Conservation (phyloP, 1,140 invertebrate genomes). For the Maconellicoccus hirsutus region DNA sequence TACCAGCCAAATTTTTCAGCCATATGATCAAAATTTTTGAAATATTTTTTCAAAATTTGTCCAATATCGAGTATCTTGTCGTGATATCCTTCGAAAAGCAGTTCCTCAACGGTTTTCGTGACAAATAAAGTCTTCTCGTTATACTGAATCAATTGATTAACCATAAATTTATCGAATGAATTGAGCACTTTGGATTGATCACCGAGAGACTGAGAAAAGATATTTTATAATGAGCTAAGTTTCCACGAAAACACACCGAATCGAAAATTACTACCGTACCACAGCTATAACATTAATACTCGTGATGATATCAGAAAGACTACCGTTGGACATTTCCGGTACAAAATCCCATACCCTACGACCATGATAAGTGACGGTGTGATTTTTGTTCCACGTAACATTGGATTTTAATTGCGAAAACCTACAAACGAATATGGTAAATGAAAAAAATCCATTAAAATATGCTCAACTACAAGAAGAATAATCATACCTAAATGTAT, state of each 20-base stretch:
- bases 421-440: slow-evolving; percentile 33
- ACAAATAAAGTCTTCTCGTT: background rate
- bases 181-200: background rate
- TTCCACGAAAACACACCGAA: no score
- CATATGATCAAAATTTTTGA: background rate
- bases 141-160: background rate
- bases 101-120: background rate
- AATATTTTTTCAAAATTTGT: background rate
- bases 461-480: no score
- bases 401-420: slow-evolving; percentile 58
- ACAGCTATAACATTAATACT: slow-evolving; percentile 71
- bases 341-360: slow-evolving; percentile 65
- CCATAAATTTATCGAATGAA: background rate
- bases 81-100: slow-evolving; percentile 19
- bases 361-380: slow-evolving; percentile 67
- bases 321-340: slow-evolving; percentile 54
- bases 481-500: slow-evolving; percentile 42
- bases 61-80: slow-evolving; percentile 13
- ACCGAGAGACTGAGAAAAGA: background rate
- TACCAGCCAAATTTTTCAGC: slow-evolving; percentile 11
- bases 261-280: slow-evolving; percentile 48
- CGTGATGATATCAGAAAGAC: slow-evolving; percentile 57
- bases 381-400: slow-evolving; percentile 54
- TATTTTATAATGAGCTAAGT: no score
- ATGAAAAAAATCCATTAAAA: background rate